Evolutionary conservation across 2,888 invertebrate species (phyloP), one percentile per base, ranked within the genome.

Genomic region (Dicyrtoma fusca): DNA sequence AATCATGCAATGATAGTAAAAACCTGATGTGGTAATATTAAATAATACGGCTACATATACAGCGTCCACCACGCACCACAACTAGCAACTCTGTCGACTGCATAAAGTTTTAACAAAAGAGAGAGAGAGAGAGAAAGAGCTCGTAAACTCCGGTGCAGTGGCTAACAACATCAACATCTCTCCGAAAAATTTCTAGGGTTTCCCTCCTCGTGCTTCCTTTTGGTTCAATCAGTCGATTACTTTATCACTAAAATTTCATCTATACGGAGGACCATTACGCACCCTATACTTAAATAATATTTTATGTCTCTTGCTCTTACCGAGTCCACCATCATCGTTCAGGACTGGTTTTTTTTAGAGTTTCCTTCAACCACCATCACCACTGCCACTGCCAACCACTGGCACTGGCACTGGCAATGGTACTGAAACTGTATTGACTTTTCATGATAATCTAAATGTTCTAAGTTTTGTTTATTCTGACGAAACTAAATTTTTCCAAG

Each of bases 151-250:
- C 23, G 21, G 21, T 55, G 21, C 23, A 21, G 21, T 55, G 55
- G 23, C 55, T 25, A 55, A 23, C 25, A 55, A 23, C 55, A 55
- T 55, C 25, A 55, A 23, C 55, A 55, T 55, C 55, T 68, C 57
- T 57, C 51, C 64, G 47, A 49, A 66, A 25, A 19, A 57, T 57
- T 34, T 59, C 57, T 68, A 68, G 57, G 68, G 68, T 59, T 68
- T 68, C 68, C 68, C 68, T 68, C 57, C 68, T 57, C 57, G 57
- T 68, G 57, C 44, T 57, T 57, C 57, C 55, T 21, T 55, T 59
- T 55, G n/a, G 68, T 63, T 63, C 71, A 71, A 71, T 71, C 71
- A 71, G 63, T 63, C 53, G 63, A 71, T 71, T 71, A 71, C 34
- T 71, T 62, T 71, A 71, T 71, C 71, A 71, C 71, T 71, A 13